These are phyloP conservation scores for Conchocele bisecta DNA, from an alignment of 2,888 invertebrate genomes.

Conservation along the genomic window DNA sequence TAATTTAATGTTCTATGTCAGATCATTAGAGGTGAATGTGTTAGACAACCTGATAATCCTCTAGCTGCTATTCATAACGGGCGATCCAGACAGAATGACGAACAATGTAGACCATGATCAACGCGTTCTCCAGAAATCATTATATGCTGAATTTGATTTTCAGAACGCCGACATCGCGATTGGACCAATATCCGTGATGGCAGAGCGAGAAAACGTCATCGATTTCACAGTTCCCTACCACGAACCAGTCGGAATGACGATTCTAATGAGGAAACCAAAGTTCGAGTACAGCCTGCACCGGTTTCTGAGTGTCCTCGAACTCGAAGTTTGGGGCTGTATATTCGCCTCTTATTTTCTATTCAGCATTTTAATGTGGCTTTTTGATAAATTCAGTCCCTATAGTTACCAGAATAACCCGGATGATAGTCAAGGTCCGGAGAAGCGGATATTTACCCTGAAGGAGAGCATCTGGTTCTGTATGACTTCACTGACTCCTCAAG, in stretches of 20 bases:
- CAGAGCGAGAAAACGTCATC: slow-evolving; percentile 93
- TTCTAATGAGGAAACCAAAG: slow-evolving; percentile 95
- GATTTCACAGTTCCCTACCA: slow-evolving; percentile 99
- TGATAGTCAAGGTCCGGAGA: slow-evolving; percentile 87
- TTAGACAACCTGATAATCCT: too few relatives aligned
- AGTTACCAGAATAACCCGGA: slow-evolving; percentile 89
- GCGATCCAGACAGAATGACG: too few relatives aligned
- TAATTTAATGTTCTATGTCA: too few relatives aligned
- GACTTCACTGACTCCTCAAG: slow-evolving; percentile 96
- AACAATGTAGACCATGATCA: too few relatives aligned
- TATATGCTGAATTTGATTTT: slow-evolving; percentile 5
- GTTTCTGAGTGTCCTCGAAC: slow-evolving; percentile 97
- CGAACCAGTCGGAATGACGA: slow-evolving; percentile 98
- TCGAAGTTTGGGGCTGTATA: slow-evolving; percentile 98
- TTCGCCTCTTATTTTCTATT: slow-evolving; percentile 81
- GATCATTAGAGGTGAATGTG: too few relatives aligned
- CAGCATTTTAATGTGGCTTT: slow-evolving; percentile 94
- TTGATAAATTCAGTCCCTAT: slow-evolving; percentile 97
- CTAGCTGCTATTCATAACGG: too few relatives aligned
- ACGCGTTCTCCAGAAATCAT: too few relatives aligned
- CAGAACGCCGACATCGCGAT: slow-evolving; percentile 95
- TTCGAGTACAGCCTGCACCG: slow-evolving; percentile 96
- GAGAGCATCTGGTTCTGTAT: slow-evolving; percentile 99
- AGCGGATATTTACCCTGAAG: slow-evolving; percentile 96
- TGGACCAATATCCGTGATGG: slow-evolving; percentile 97